Evolutionary conservation across 2,797 vertebrate genomes (phyloP), one percentile per base, ranked within the genome.

Genomic region (Selene dorsalis): DNA sequence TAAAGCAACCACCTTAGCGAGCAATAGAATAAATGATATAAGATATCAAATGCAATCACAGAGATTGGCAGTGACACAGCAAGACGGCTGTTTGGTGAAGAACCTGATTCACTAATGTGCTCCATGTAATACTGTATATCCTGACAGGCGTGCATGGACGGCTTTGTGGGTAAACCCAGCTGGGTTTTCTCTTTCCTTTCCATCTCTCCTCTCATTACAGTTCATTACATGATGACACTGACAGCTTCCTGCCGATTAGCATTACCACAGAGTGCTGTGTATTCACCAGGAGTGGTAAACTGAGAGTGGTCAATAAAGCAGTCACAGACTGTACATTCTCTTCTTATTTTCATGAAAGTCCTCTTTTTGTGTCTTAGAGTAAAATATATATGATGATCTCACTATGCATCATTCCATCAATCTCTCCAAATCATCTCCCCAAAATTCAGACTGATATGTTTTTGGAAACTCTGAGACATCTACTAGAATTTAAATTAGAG

Each of bases 171-270:
- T 80, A 78, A 87, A 80, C 45, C 75, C 82, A 71, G 66, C 3
- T 0, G 1, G 79, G 84, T 72, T 89, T 77, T 79, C 55, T 63
- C 69, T 86, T 87, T 79, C 77, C 26, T 63, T 59, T 47, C 62
- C 75, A 52, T 39, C 69, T 28, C 85, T 88, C 39, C 87, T 92
- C 84, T 80, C 63, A 80, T 93, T 93, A 91, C 85, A 86, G 65
- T 68, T 72, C 80, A 80, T 83, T 60, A 77, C 73, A 71, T 22
- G 56, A 77, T 80, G 80, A 87, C 80, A 74, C 69, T 38, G 75
- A 76, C 65, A 55, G 43, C 85, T 68, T 77, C 83, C 82, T 77
- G 80, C 22, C 39, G 12, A 77, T 87, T 60, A 69, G 63, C 12
- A 1, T 77, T 65, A 82, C 65, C 59, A 32, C 39, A 1, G 60